phyloP scores from a whole-genome alignment of 2,113 vertebrate species.

The Piprites chloris region DNA sequence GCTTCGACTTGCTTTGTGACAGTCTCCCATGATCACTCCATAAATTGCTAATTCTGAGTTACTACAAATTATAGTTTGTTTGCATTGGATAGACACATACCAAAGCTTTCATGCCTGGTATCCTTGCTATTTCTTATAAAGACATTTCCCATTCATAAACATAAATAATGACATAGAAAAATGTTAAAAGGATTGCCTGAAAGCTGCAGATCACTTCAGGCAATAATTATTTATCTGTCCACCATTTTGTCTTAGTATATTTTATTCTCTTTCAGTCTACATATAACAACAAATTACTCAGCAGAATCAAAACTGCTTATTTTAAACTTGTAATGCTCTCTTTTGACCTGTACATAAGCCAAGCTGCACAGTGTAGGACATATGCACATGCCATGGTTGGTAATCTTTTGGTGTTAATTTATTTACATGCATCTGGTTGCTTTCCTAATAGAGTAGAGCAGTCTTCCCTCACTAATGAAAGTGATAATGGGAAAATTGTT shows the following conservation, averaged over 20 bases:
- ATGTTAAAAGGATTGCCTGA: neutral
- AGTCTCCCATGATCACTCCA: neutral
- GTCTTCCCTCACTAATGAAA: neutral
- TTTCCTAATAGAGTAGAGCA: neutral
- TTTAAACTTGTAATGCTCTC: neutral
- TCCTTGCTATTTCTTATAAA: neutral
- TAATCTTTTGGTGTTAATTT: neutral
- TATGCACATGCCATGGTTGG: neutral
- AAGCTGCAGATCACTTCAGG: neutral
- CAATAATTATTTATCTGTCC: conserved; percentile 22
- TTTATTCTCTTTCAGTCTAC: neutral
- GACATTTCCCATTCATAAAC: conserved; percentile 21
- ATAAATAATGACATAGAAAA: conserved; percentile 39
- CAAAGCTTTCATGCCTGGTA: neutral
- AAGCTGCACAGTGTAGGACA: neutral
- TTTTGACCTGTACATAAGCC: neutral
- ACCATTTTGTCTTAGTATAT: neutral
- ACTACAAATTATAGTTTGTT: neutral
- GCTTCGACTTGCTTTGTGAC: neutral
- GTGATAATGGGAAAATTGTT: neutral
- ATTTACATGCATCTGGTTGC: neutral
- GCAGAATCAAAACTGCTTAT: neutral
- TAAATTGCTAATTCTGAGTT: neutral
- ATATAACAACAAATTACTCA: conserved; percentile 10
- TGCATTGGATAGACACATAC: neutral